Evolutionary conservation across 2,888 invertebrate genomes (phyloP), one percentile per base, ranked within the genome.

Genomic region (Pristionchus arcanus): DNA sequence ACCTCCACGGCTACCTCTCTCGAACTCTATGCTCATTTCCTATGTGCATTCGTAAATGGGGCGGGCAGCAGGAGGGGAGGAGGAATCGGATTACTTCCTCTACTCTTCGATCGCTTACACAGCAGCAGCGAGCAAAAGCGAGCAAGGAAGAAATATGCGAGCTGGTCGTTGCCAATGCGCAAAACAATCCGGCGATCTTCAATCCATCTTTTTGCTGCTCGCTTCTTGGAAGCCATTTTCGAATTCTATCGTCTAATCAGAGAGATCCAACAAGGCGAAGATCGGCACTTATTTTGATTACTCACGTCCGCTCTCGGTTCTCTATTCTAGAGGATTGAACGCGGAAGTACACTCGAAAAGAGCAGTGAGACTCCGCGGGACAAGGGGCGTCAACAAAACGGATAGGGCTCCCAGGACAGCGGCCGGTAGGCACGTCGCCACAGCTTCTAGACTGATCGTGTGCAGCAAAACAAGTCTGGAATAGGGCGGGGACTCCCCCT

Each of bases 401-500:
- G 11, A 49, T 49, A 49, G 42, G 42, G 42, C 42, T 49, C n/a
- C 63, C 25, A 21, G 55, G 55, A 55, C 55, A 55, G 19, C 63
- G 63, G 1, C n/a, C 25, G 63, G 7, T 21, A 0, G 63, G 63
- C 63, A 63, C 63, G 63, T 63, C 63, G 25, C 25, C 11, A 49
- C 9, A n/a, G 42, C 42, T 25, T 25, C 68, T 31, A 71, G 68
- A 71, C 68, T 71, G 68, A 9, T 5, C 31, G 19, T 71, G 15
- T 0, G 19, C 31, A 13, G 31, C 31, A 31, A 31, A 28, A 31
- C 31, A 31, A 4, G 68, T 11, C 25, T 21, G 25, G 25, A n/a
- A n/a, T 16, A 68, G 74, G 74, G 74, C 74, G 74, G 74, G 34
- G 74, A 74, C 74, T 37, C 74, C 37, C 71, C 74, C 37, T 5